A percentile compares a stretch with the other conserved stretches of the same genome.
Evolutionary conservation across 2,888 invertebrate species (phyloP).

Genomic region (Philaethria dido): DNA sequence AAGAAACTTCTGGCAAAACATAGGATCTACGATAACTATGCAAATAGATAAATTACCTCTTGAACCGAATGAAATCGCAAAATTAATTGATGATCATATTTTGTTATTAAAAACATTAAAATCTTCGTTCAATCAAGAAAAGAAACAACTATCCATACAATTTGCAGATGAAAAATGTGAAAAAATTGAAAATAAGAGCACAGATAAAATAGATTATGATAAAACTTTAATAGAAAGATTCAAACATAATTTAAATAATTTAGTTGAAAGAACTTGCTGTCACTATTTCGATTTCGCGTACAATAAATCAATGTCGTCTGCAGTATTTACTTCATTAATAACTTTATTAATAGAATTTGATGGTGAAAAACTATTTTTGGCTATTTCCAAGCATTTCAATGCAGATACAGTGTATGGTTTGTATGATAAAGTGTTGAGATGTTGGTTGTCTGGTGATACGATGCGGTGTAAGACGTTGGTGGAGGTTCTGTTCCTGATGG

Average conservation of each 20-base stretch:
- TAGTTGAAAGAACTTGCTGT: slow-evolving; percentile 74
- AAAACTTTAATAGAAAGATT: slow-evolving; percentile 58
- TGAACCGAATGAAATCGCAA: slow-evolving; percentile 63
- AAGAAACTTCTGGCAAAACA: slow-evolving; percentile 71
- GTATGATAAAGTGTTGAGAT: slow-evolving; percentile 64
- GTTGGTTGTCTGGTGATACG: slow-evolving; percentile 79
- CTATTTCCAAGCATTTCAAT: slow-evolving; percentile 60
- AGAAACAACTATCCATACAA: slow-evolving; percentile 56
- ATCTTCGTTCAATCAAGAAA: slow-evolving; percentile 53
- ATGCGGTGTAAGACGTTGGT: slow-evolving; percentile 82
- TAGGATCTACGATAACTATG: slow-evolving; percentile 55
- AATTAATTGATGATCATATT: slow-evolving; percentile 70
- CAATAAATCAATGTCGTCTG: slow-evolving; percentile 61
- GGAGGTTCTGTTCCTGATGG: slow-evolving; percentile 85
- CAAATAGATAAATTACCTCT: slow-evolving; percentile 68
- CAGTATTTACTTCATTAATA: slow-evolving; percentile 79
- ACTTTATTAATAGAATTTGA: slow-evolving; percentile 84
- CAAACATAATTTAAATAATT: slow-evolving; percentile 67
- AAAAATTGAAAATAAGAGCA: neutral
- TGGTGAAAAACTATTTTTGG: slow-evolving; percentile 75
- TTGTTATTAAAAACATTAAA: slow-evolving; percentile 61
- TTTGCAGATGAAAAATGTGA: slow-evolving; percentile 52
- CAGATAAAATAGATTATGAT: slow-evolving; percentile 43
- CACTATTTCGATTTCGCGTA: slow-evolving; percentile 83
- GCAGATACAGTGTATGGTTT: slow-evolving; percentile 53